Percentiles rank a stretch among this genome's conserved stretches.
These are phyloP conservation scores for Rhinoraja longicauda DNA, from an alignment of 2,797 vertebrate genomes.

Conservation along the genomic window DNA sequence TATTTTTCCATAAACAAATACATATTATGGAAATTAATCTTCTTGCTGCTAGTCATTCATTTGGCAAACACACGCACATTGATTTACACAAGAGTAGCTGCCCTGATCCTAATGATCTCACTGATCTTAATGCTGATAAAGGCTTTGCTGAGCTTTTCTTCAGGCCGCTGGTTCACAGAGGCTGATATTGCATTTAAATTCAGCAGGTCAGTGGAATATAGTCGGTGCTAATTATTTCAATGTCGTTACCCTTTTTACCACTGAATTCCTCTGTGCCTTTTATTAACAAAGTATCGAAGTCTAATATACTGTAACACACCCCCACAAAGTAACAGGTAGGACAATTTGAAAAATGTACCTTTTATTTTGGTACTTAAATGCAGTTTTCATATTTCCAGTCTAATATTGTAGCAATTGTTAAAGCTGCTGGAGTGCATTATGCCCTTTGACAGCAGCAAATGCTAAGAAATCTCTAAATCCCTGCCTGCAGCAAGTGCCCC, in stretches of 20 bases:
- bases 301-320: background rate
- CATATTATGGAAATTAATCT: background rate
- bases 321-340: background rate
- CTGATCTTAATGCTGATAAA: background rate
- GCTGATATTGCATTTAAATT: background rate
- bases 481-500: background rate
- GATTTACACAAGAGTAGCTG: background rate
- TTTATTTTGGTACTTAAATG: background rate
- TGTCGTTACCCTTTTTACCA: too few relatives aligned
- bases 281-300: background rate
- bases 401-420: background rate
- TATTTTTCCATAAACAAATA: background rate
- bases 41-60: background rate
- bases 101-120: background rate
- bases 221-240: background rate
- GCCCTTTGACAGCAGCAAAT: background rate
- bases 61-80: background rate
- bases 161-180: background rate
- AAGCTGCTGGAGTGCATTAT: background rate
- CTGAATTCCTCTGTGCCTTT: background rate
- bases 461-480: background rate
- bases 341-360: conserved; percentile 21
- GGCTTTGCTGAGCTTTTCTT: background rate
- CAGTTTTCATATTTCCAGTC: background rate
- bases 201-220: background rate